Conservation (phyloP, 1,140 invertebrate species). For the Aphidius gifuensis region DNA sequence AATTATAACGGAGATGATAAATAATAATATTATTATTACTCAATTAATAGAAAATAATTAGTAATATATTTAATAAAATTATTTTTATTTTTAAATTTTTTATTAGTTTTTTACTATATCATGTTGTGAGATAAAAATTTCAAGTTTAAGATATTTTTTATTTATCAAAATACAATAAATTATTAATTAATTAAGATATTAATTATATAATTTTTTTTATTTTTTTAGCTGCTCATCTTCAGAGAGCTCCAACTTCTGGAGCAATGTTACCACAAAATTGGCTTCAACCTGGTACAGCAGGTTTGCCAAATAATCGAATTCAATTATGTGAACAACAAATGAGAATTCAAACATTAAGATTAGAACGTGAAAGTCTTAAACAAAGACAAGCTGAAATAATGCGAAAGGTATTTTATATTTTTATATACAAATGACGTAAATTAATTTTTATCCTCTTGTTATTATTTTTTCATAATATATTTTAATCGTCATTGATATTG, state of each 20-base stretch:
- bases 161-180: conserved; percentile 14
- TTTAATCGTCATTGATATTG: neutral
- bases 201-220: neutral
- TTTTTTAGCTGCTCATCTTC: conserved; percentile 67
- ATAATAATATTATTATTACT: no score
- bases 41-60: no score
- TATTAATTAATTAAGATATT: neutral
- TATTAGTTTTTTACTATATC: no score
- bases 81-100: no score
- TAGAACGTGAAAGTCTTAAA: conserved; percentile 82
- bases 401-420: conserved; percentile 64
- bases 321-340: conserved; percentile 76
- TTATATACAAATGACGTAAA: conserved; percentile 2
- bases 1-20: no score
- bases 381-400: conserved; percentile 85
- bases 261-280: conserved; percentile 59
- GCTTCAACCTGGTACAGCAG: conserved; percentile 48
- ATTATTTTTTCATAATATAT: conserved; percentile 12
- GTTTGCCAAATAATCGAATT: conserved; percentile 56
- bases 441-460: neutral
- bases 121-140: no score
- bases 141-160: neutral
- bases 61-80: no score
- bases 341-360: conserved; percentile 77
- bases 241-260: conserved; percentile 63